Percentiles rank a stretch among this genome's conserved stretches.
Conservation (phyloP, 2,113 vertebrate species). For the Seriola rivoliana region DNA sequence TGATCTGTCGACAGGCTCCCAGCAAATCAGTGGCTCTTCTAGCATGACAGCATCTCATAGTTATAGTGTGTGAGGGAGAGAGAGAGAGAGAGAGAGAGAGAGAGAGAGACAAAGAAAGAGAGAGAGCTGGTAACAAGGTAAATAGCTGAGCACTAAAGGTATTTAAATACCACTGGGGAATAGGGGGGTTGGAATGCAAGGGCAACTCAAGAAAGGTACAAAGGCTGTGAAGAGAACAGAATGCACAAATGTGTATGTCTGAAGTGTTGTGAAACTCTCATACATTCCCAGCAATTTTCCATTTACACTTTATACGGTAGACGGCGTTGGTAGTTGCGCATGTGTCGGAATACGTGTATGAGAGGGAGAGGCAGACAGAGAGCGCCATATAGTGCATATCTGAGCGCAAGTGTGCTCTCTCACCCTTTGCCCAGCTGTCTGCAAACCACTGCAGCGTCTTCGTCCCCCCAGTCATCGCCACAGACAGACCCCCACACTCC, state of each 20-base stretch:
- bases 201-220: constrained; percentile 42
- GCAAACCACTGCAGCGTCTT: constrained; percentile 88
- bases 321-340: constrained; percentile 32
- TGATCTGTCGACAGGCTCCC: constrained; percentile 27
- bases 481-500: constrained; percentile 90
- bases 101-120: neutral
- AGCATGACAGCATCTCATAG: constrained; percentile 28
- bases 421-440: constrained; percentile 91
- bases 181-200: constrained; percentile 63
- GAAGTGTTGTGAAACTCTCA: constrained; percentile 16
- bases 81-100: constrained; percentile 6
- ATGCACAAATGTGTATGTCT: neutral
- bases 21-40: neutral
- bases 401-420: constrained; percentile 59
- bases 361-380: constrained; percentile 2
- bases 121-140: constrained; percentile 50
- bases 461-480: constrained; percentile 86
- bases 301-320: neutral
- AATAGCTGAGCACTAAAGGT: constrained; percentile 59
- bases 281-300: constrained; percentile 13
- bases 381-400: constrained; percentile 3
- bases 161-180: constrained; percentile 67
- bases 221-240: constrained; percentile 14
- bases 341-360: constrained; percentile 29
- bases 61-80: constrained; percentile 5